Base-by-base conservation (phyloP, 2,797 vertebrate species). In the Darevskia mixta region DNA sequence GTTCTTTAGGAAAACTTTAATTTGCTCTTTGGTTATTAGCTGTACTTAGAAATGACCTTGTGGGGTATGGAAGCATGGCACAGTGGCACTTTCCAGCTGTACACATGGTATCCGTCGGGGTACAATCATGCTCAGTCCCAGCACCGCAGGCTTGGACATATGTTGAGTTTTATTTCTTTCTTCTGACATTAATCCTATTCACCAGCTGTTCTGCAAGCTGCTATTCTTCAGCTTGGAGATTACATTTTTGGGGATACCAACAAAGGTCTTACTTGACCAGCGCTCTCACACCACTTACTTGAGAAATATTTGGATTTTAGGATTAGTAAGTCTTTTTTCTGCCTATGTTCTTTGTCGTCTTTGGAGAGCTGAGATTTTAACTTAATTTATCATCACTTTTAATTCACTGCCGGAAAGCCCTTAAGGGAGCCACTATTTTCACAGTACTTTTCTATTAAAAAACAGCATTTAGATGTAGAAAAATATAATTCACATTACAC, bases 81-180 rank as follows among this genome's bases (percentile, higher is more conserved):
- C 97, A 98, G 98, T 98, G 98, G 98, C 98, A 98, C 98, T 98
- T 98, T 98, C 98, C 98, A 99, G 98, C 98, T 99, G 98, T 98
- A 98, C 98, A 98, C 98, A 98, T 98, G 98, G 98, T 98, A 98
- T 98, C 98, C 98, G 98, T 98, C 97, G 98, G 98, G 98, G 98
- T 98, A 98, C 98, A 98, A 98, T 99, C 98, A 98, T 98, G 98
- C 98, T 98, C 97, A 98, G 98, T 98, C 98, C 98, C 97, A 98
- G 98, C 98, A 99, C 98, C 97, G 98, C 98, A 97, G 99, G 98
- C 99, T 98, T 98, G 98, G 98, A 99, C 99, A 99, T 99, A 99
- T 99, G 99, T 98, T 99, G 98, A 98, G 98, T 98, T 99, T 99
- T 99, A 99, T 99, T 99, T 99, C 98, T 99, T 99, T 99, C 98